Base-by-base conservation (phyloP, 2,113 vertebrate genomes). In the Vidua chalybeata region DNA sequence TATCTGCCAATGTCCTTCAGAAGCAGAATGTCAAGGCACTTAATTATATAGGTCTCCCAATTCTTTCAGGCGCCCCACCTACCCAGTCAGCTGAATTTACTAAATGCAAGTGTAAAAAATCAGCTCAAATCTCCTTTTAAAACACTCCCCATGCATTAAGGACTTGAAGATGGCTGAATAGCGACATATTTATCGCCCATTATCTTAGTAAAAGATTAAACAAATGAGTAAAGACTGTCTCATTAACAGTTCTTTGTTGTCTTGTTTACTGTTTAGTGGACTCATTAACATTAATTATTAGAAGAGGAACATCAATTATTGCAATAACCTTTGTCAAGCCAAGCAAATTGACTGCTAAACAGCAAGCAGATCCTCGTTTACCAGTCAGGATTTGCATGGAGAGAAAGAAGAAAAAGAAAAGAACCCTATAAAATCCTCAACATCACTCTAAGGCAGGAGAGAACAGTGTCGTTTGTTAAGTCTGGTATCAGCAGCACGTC, bases 1-100 rank as follows among this genome's bases (percentile, higher is more conserved):
- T 52, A 93, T 84, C 95, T 39, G 98, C 98, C 98, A 98, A 56
- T 94, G 98, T 98, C 98, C 98, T 98, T 98, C 97, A 98, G 97
- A 98, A 93, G 95, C 96, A 98, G 97, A 98, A 98, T 97, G 97
- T 97, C 98, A 98, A 97, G 94, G 94, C 85, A 83, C 96, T 98
- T 97, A 97, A 97, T 97, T 98, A 97, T 94, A 94, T 48, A 69
- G 95, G 93, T 94, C 89, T 97, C 95, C 48, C 69, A 93, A 83
- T 85, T 82, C 84, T 96, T 96, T 92, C 79, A 86, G 89, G 72
- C 59, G 67, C 89, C 84, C 95, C 96, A 93, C 87, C 93, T 93
- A 92, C 79, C 74, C 64, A 85, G 69, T 80, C 73, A 76, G 95
- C 92, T 71, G 39, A 91, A 95, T 59, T 76, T 78, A 85, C 82